Evolutionary conservation across 2,888 invertebrate genomes (phyloP), one percentile per base, ranked within the genome.

Genomic region (Thyatira batis): DNA sequence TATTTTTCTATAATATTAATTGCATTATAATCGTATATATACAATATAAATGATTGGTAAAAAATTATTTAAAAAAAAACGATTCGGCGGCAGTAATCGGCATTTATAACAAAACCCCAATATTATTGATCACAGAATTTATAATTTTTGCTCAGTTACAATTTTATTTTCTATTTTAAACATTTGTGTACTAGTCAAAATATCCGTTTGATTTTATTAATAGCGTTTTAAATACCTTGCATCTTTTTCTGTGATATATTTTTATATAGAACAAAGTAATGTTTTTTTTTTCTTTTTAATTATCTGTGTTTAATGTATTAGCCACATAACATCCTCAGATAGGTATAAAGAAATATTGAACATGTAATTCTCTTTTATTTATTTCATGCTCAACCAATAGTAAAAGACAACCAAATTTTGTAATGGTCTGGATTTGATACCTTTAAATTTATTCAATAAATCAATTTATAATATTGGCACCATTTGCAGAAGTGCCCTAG

Each of bases 171-270:
- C 64, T 73, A 70, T 70, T 71, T 65, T 68, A 70, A 76, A 71
- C 73, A 70, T 71, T 69, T 78, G 74, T 82, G 73, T 82, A 85
- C 89, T 89, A 89, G 89, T 89, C 89, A 89, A 85, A 76, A 69
- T 78, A 80, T 80, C 82, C 79, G 80, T 82, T 86, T 77, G 73
- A 70, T 75, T 80, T 74, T 66, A 67, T 73, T 68, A 28, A 17
- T 48, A 48, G 48, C 20, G 17, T 75, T 76, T 79, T 76, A 72
- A 81, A 76, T 78, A 77, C 68, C 69, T 69, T 73, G 72, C 79
- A 78, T 79, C 74, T 84, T 73, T 81, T 81, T 84, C 87, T 89
- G 89, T 89, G 88, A 89, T 89, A 89, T 82, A 73, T 70, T 78
- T 80, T 80, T 87, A 76, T 82, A 66, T 84, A 82, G 86, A 88